Conservation (phyloP, 2,888 invertebrate species). For the Catocala nupta region DNA sequence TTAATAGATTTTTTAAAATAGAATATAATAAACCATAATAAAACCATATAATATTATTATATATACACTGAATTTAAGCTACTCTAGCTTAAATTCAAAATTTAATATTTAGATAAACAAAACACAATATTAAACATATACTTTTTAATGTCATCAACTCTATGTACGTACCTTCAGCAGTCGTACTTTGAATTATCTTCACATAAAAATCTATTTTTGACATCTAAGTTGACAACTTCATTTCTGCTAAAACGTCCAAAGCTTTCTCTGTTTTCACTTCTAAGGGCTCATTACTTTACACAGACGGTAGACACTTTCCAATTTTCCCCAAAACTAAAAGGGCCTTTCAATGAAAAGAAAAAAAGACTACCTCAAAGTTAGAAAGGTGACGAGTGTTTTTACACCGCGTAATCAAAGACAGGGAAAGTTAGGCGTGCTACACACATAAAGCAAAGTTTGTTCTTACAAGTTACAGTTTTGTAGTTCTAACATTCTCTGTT, state of each 20-base stretch:
- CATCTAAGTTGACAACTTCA: conserved; percentile 1
- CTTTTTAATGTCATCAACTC: no score
- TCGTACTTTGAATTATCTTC: no score
- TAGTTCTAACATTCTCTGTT: no score
- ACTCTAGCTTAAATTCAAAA: no score
- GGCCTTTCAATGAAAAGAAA: conserved; percentile 16
- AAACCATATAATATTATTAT: no score
- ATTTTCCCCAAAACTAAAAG: conserved; percentile 27
- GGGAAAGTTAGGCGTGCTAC: conserved; percentile 5
- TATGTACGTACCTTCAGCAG: no score
- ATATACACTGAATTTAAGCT: no score
- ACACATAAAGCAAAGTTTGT: conserved; percentile 2
- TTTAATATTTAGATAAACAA: no score
- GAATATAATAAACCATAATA: no score
- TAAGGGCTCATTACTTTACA: conserved; percentile 24
- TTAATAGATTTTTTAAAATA: no score
- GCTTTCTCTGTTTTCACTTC: conserved; percentile 13
- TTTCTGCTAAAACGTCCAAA: not conserved
- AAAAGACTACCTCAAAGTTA: conserved; percentile 22
- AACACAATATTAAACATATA: no score
- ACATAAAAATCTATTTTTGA: conserved; percentile 7
- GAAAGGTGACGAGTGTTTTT: conserved; percentile 26
- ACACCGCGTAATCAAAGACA: conserved; percentile 35
- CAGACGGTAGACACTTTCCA: conserved; percentile 16
- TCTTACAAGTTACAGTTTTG: not conserved